Evolutionary conservation across 2,113 vertebrate species (phyloP), one percentile per base, ranked within the genome.

Genomic region (Anas platyrhynchos): DNA sequence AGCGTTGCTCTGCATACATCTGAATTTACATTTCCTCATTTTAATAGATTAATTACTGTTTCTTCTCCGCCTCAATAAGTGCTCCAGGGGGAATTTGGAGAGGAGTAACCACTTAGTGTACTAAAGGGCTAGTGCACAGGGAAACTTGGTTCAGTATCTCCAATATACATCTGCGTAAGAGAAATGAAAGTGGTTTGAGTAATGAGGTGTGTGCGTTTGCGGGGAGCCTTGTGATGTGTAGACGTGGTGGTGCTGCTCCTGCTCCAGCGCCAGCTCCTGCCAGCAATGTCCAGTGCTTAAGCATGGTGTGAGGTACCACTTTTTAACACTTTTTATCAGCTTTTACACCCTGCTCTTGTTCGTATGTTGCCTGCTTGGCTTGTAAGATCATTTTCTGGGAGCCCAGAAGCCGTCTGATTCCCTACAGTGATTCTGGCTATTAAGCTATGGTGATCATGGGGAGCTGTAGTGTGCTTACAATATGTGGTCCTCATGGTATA

Each of bases 11-110:
- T 72, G 56, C 83, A 61, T 86, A 58, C 16, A 76, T 96, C 73
- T 88, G 83, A 84, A 85, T 92, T 55, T 43, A 1, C 86, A 74
- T 91, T 81, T 93, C 44, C n/a, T 82, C 26, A 31, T 90, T 86
- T 92, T 84, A 93, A 72, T 68, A 62, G 29, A 69, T 68, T 58
- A 73, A 75, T 81, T 93, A 72, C 48, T 88, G 83, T 67, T 66
- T 8, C 34, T 94, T 91, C 41, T 88, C 46, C 46, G 34, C 54
- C 73, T 88, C 80, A 68, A 1, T 43, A 38, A 91, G 26, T 29
- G 13, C 44, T 90, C 54, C 61, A 41, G 65, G 68, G 48, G 50
- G 61, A 90, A 72, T 59, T 95, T 38, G 65, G 67, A 36, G 58
- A 92, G 72, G 26, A 90, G 23, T 50, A 86, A 89, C 54, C 16